Evolutionary conservation across 2,888 invertebrate genomes (phyloP), one percentile per base, ranked within the genome.

Genomic region (Hedya salicella): DNA sequence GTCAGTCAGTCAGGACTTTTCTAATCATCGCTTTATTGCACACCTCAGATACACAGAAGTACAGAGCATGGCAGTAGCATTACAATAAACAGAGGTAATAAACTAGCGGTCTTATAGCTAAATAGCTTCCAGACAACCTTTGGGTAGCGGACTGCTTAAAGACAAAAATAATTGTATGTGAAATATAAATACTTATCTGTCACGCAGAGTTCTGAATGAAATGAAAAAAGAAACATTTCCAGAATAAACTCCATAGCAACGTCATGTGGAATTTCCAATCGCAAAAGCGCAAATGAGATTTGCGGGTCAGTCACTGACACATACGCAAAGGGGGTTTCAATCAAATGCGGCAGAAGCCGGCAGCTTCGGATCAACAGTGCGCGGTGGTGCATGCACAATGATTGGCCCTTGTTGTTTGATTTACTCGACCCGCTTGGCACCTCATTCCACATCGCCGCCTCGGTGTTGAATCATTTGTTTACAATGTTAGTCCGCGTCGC

Each of bases 341-440:
- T 52, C 46, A 52, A 19, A 13, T 19, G 11, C 13, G 17, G 2
- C 44, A 32, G 30, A 32, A 46, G 36, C 36, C 40, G 16, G 40
- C 74, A 68, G 74, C 74, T 76, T 73, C 81, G 73, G 75, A 78
- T 79, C 77, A 79, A 73, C 76, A 70, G 72, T 73, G 73, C 69
- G 75, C 78, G 76, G 75, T 71, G 76, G 77, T 78, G 77, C 77
- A 80, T 80, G 78, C 75, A 78, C 74, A 81, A 76, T 79, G 78
- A 83, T 86, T 86, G 86, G 76, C 74, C 78, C 79, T 75, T 83
- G 86, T 83, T 87, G 83, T 89, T 88, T 88, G 88, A 88, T 88
- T 86, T 83, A 74, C 77, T 73, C 83, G 83, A 79, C 82, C 86
- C 83, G 83, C 78, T 79, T 79, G 76, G 71, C 75, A 72, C 77